Evolutionary conservation across 2,113 vertebrate genomes (phyloP), one percentile per base, ranked within the genome.

Genomic region (Chaetodon auriga): DNA sequence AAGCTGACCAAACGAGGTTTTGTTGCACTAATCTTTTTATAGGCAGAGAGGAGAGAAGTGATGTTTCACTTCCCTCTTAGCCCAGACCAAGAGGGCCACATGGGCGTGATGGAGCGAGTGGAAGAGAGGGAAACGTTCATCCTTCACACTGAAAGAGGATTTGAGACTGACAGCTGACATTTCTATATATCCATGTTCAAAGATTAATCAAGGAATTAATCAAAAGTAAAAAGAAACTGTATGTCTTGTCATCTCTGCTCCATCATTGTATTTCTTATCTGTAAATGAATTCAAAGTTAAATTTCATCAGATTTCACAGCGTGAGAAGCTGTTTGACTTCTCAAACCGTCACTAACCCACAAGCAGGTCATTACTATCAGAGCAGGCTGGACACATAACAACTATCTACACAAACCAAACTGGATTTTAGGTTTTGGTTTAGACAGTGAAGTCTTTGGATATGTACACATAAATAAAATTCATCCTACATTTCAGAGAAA

Each of bases 11-110:
- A 43, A 10, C n/a, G 41, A 57, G 30, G 63, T 0, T 9, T 8
- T 38, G 12, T 23, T 36, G 9, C 21, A 15, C 72, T 51, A 8
- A 77, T 51, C 25, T 78, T 53, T 60, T 72, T 19, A 71, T 36
- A 43, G 53, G 4, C 43, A 25, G 30, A 43, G 10, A 53, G 21
- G 21, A 62, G 12, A 71, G 81, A 83, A 73, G 68, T 78, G 61
- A 21, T 68, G 19, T 54, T 60, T 68, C 36, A 72, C 61, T 83
- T 83, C 74, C 36, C 19, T 41, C 60, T 66, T 11, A 0, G 49
- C 3, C 25, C 7, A 55, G 8, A 60, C 16, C 38, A 66, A 45
- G 7, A 53, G 5, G 18, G 25, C 46, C 16, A 30, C 43, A n/a
- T 49, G 35, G 30, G 2, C 12, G 16, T 35, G 65, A 71, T 61